Percentiles rank a stretch among this genome's conserved stretches.
phyloP scores from a whole-genome alignment of 1,140 invertebrate species.

The Drosophila bipectinata region DNA sequence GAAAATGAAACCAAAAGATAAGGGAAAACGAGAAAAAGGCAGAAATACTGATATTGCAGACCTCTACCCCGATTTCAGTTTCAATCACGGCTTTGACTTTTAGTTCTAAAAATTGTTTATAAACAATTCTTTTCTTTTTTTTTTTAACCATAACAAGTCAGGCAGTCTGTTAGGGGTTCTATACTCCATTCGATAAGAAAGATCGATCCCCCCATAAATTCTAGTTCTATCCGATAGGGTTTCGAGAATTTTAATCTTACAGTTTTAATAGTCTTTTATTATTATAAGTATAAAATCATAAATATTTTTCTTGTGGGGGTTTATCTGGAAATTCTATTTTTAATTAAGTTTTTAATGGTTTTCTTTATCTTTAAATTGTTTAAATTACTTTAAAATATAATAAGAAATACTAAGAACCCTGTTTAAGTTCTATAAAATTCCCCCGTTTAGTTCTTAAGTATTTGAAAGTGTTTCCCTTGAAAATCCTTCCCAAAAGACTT shows the following conservation, averaged over 20 bases:
- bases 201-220: constrained; percentile 35
- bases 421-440: no score
- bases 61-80: background rate
- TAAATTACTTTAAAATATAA: constrained; percentile 9
- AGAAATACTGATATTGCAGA: constrained; percentile 4
- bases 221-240: background rate
- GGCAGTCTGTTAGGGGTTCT: background rate
- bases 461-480: background rate
- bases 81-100: constrained; percentile 23
- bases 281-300: background rate
- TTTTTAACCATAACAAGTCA: constrained; percentile 17
- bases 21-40: background rate
- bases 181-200: constrained; percentile 22
- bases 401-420: constrained; percentile 1
- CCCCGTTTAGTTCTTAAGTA: no score
- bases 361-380: background rate
- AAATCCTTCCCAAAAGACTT: background rate
- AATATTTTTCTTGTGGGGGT: background rate
- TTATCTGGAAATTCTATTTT: background rate
- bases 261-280: background rate
- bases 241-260: constrained; percentile 5
- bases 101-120: constrained; percentile 59
- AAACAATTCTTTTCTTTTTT: constrained; percentile 49
- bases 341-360: background rate
- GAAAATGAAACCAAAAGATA: background rate